Evolutionary conservation across 2,888 invertebrate species (phyloP).

Genomic region (Anticlea derivata): DNA sequence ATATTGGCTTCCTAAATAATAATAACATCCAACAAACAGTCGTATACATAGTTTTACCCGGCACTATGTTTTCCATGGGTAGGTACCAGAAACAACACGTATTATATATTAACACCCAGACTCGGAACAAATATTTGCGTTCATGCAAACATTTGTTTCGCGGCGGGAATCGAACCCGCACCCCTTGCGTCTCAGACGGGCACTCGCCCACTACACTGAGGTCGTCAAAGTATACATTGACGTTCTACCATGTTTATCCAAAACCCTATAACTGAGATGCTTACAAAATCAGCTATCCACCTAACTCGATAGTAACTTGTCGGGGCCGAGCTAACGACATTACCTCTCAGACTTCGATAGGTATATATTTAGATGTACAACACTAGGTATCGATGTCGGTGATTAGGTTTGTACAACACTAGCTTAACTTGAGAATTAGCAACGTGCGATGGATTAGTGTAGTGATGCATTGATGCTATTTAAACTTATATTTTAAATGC

Average conservation of each 20-base stretch:
- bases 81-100: too few species aligned
- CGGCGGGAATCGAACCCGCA: too few species aligned
- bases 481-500: not conserved
- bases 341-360: conserved; percentile 34
- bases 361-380: conserved; percentile 24
- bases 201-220: not conserved
- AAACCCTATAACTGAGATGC: conserved; percentile 23
- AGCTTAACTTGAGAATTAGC: conserved; percentile 14
- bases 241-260: conserved; percentile 13
- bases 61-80: too few species aligned
- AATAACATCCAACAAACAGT: too few species aligned
- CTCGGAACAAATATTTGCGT: too few species aligned
- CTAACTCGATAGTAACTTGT: conserved; percentile 40
- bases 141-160: too few species aligned
- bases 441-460: conserved; percentile 14
- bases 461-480: conserved; percentile 2
- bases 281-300: conserved; percentile 26
- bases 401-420: conserved; percentile 26
- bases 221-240: conserved; percentile 5
- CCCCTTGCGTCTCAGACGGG: too few species aligned
- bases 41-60: too few species aligned
- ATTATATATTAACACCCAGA: too few species aligned
- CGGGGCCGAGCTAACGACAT: conserved; percentile 40
- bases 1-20: too few species aligned
- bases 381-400: conserved; percentile 25